Evolutionary conservation across 2,888 invertebrate genomes (phyloP).

Genomic region (Neuroscelio doddi): DNA sequence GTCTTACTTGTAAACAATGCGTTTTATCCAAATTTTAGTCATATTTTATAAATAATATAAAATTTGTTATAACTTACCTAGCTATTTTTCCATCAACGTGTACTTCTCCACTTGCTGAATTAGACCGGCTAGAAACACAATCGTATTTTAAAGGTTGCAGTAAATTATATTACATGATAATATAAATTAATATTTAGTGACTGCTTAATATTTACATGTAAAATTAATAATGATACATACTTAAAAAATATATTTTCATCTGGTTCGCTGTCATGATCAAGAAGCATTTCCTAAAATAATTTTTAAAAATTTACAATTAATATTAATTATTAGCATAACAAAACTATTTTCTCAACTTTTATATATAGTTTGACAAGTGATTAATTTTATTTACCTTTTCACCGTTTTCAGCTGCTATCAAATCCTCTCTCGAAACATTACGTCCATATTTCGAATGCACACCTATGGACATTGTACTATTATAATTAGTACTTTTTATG

Average conservation of each 20-base stretch:
- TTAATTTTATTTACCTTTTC: constrained; percentile 57
- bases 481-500: no score
- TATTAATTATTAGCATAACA: neutral
- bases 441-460: constrained; percentile 57
- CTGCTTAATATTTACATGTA: no score
- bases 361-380: neutral
- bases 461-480: constrained; percentile 18
- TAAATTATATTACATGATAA: no score
- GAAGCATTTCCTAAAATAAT: constrained; percentile 58
- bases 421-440: constrained; percentile 57
- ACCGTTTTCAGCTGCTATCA: constrained; percentile 56
- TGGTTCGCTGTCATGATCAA: constrained; percentile 67
- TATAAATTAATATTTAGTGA: constrained; percentile 5
- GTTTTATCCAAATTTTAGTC: no score
- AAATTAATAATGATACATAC: constrained; percentile 50
- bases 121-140: constrained; percentile 32
- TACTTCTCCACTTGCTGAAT: constrained; percentile 48
- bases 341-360: neutral
- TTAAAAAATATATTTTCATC: constrained; percentile 66
- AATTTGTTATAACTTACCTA: constrained; percentile 39
- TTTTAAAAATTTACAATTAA: neutral
- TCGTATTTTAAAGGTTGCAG: no score
- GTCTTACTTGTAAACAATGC: no score
- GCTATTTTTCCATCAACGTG: constrained; percentile 49
- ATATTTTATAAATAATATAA: neutral